Evolutionary conservation across 1,140 invertebrate genomes (phyloP).

Genomic region (Pseudobourletiella spinata): DNA sequence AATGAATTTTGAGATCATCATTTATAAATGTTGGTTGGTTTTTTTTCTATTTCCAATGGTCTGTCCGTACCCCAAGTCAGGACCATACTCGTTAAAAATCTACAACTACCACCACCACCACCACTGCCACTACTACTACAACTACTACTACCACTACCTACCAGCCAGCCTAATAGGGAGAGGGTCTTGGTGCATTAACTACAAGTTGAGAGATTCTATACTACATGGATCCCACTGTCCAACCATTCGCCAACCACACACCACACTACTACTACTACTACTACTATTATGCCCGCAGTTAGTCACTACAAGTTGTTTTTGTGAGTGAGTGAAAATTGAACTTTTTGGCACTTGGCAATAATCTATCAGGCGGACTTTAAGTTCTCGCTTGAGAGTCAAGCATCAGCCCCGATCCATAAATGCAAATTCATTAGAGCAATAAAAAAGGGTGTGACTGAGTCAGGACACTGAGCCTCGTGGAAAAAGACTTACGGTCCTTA

Average conservation of each 20-base stretch:
- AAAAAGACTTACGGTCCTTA: too few relatives aligned
- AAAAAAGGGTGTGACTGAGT: constrained; percentile 30
- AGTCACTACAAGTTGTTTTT: background rate
- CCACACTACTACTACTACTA: background rate
- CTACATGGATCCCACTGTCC: background rate
- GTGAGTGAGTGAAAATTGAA: background rate
- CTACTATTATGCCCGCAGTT: background rate
- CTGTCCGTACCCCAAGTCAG: background rate
- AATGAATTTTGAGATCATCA: background rate
- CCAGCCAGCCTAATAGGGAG: too few relatives aligned
- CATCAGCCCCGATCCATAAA: constrained; percentile 25
- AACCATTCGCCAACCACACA: background rate
- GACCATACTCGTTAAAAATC: background rate
- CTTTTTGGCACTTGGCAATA: background rate
- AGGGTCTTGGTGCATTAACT: too few relatives aligned
- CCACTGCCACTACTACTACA: too few relatives aligned
- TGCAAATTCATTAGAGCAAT: constrained; percentile 29
- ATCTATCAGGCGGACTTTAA: background rate
- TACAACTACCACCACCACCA: too few relatives aligned
- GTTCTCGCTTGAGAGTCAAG: constrained; percentile 8
- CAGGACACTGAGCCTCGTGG: too few relatives aligned
- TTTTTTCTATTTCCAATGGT: background rate
- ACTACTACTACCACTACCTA: too few relatives aligned
- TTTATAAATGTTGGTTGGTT: background rate
- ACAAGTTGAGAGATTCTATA: background rate